Evolutionary conservation across 1,140 invertebrate species (phyloP).

Genomic region (Drosophila pseudoananassae): DNA sequence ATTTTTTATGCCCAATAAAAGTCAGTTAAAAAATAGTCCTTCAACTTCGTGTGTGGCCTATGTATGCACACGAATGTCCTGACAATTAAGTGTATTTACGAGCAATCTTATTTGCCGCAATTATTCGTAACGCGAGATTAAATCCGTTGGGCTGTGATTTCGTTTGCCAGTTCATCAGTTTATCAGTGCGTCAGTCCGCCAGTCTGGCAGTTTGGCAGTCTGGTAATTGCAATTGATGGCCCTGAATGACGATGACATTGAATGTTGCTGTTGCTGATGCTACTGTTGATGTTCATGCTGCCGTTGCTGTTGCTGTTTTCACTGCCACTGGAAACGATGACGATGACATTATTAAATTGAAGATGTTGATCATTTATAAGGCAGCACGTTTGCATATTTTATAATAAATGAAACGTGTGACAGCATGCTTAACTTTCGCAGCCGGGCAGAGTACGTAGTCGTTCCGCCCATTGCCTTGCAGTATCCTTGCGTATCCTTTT

Average conservation of each 20-base stretch:
- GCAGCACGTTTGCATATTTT: constrained; percentile 71
- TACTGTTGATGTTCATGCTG: neutral
- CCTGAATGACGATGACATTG: constrained; percentile 39
- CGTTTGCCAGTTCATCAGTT: constrained; percentile 19
- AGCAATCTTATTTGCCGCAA: constrained; percentile 45
- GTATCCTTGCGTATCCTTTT: neutral
- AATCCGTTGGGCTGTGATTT: constrained; percentile 30
- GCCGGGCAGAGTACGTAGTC: constrained; percentile 14
- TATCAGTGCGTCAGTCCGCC: neutral
- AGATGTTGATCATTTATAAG: constrained; percentile 70
- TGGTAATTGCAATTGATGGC: constrained; percentile 53
- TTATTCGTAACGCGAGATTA: constrained; percentile 51
- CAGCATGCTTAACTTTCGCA: constrained; percentile 74
- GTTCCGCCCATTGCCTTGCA: constrained; percentile 2
- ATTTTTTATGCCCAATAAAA: neutral
- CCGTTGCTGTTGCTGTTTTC: constrained; percentile 11
- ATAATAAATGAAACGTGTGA: constrained; percentile 81
- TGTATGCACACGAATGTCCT: constrained; percentile 31
- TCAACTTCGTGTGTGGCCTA: constrained; percentile 10
- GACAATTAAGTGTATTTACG: constrained; percentile 38
- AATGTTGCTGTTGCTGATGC: constrained; percentile 6
- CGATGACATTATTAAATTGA: constrained; percentile 71
- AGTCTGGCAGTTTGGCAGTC: constrained; percentile 14
- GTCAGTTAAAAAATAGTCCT: neutral
- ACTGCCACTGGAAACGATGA: constrained; percentile 34